A percentile compares a stretch with the other conserved stretches of the same genome.
Conservation (phyloP, 2,797 vertebrate species). For the Channallabes apus region DNA sequence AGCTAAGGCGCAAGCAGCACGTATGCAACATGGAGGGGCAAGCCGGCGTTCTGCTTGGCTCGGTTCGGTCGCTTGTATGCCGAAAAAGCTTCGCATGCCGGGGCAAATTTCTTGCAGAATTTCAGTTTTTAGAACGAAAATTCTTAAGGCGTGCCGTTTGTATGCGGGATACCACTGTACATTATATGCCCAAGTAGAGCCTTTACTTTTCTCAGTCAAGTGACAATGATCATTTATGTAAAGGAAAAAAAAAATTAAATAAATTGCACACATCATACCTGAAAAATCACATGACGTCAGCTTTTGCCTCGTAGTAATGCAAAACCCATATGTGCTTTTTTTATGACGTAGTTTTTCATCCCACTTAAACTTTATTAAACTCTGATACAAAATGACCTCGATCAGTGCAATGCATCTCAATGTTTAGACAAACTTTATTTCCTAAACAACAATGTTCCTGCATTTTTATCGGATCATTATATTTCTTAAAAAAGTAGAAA, state of each 20-base stretch:
- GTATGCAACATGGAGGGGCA: no score
- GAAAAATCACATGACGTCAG: background rate
- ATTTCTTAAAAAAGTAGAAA: background rate
- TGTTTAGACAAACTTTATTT: background rate
- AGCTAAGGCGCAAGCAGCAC: no score
- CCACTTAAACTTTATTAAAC: background rate
- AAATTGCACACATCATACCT: background rate
- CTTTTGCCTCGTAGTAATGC: background rate
- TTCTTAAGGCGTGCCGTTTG: no score
- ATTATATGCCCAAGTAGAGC: background rate
- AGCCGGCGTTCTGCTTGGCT: no score
- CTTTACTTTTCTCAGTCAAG: background rate
- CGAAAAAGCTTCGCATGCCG: no score
- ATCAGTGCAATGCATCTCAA: background rate
- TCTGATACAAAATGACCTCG: background rate
- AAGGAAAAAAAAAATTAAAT: background rate
- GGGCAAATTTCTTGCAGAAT: no score
- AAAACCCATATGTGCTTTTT: background rate
- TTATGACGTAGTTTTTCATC: background rate
- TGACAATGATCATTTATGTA: background rate
- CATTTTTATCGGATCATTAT: background rate
- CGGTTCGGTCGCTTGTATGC: no score
- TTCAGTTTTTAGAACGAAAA: no score
- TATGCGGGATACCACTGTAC: background rate
- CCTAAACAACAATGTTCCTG: background rate